Evolutionary conservation across 35 echinoderm and acorn worm species (phyloP), one percentile per base, ranked within the genome.

Genomic region (Holothuria glaberrima): DNA sequence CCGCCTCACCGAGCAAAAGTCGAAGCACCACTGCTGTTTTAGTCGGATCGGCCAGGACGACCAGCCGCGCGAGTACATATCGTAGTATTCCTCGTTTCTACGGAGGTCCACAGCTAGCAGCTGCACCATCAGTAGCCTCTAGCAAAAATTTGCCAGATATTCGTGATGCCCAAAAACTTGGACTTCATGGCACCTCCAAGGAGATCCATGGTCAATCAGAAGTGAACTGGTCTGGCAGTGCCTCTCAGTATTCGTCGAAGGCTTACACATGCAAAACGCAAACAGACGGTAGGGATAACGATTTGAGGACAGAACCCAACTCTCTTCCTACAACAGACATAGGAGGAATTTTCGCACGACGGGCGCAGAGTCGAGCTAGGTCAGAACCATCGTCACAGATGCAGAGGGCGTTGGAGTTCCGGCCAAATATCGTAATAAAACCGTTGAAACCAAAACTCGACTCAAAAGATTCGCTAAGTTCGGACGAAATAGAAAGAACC

Each of bases 391-490:
- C 71, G 7, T 25, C 66, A 69, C 28, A 41, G 41, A 75, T 38
- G 44, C 71, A 75, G 22, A 75, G 21, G 12, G 71, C 32, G 10
- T 45, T 75, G 28, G 71, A 75, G 22, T 75, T 75, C 34, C 71
- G 31, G 5, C 71, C 71, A 38, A 75, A 75, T 41, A 41, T 75
- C 31, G 71, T 75, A 32, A 75, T 75, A 19, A 75, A 75, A 75
- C 71, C 71, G 32, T 45, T 75, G 31, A 75, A 75, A 41, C 71
- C 71, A 36, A 75, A 75, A 75, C 44, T 38, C 9, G 71, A 75
- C 41, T 31, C 44, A 41, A 75, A 75, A 6, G 71, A 75, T 18
- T 19, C 22, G 7, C 31, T 3, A 1, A 41, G 44, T 9, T n/a
- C 28, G 7, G 14, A 17, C 2, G 26, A 75, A 41, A 20, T 38